Base-by-base conservation (phyloP, 2,888 invertebrate genomes). In the Parelbella ahira region DNA sequence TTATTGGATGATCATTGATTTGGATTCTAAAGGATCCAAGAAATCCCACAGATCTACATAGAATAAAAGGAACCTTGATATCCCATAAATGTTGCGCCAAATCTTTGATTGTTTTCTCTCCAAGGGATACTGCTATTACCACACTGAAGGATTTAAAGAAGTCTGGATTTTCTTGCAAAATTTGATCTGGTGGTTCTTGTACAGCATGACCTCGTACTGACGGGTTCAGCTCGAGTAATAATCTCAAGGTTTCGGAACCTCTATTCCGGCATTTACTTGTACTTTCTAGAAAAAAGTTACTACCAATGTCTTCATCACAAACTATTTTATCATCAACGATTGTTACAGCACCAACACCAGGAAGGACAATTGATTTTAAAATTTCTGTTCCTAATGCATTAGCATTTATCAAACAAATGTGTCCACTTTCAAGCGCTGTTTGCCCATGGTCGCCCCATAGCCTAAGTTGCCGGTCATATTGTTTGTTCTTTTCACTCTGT, bases 371-470 rank as follows among this genome's bases (percentile, higher is more conserved):
- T 12, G 97, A 96, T 76, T 99, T 99, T 13, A 99, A 81, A 43
- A 96, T 92, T 89, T 99, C 99, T 11, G 98, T 97, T 6, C 98
- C 98, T 29, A 97, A 88, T 3, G 95, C 96, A 24, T 94, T 96
- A 0, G 97, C 98, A 80, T 98, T 97, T 50, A 99, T 93, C 11
- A 99, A 76, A 72, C 98, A 99, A 55, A 99, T 92, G 71, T 95
- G 94, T 7, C 97, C 93, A 49, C 90, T 90, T 88, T 99, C 98
- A 43, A 99, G 87, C 2, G 94, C 90, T 50, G 90, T 81, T 82
- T 99, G 99, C 0, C 99, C 99, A 81, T 98, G 97, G 71, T 99
- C 99, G 49, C 99, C 99, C 99, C 99, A 99, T 59, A 99, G 89
- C 67, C 97, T 95, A 47, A 95, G 82, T 77, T 95, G 95, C 59